Evolutionary conservation across 2,113 vertebrate species (phyloP).

Genomic region (Pelecanoides urinatrix): DNA sequence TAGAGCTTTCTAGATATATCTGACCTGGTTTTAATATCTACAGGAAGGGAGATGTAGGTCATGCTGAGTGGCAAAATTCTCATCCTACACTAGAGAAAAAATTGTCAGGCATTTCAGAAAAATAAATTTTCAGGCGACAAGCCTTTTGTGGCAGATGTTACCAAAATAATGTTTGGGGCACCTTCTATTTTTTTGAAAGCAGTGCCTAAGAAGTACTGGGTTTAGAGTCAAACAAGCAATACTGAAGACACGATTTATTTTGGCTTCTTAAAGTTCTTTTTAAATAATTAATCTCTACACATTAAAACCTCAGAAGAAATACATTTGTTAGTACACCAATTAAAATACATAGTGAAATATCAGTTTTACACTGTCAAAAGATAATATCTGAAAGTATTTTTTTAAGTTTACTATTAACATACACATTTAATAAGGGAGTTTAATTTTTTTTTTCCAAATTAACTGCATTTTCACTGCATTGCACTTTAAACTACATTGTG

Average conservation of each 20-base stretch:
- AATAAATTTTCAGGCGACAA: neutral
- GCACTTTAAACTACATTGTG: neutral
- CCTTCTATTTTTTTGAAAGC: neutral
- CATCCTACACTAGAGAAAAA: neutral
- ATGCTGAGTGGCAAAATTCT: neutral
- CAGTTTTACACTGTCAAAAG: neutral
- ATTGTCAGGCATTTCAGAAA: neutral
- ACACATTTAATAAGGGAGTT: neutral
- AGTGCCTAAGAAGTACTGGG: neutral
- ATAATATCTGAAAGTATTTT: neutral
- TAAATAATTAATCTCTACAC: neutral
- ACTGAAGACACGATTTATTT: neutral
- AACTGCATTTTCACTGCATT: neutral
- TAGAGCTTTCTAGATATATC: neutral
- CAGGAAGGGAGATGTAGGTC: neutral
- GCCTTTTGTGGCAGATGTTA: neutral
- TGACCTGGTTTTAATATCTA: neutral
- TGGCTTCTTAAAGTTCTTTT: neutral
- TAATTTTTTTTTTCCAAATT: neutral
- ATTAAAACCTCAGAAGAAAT: neutral
- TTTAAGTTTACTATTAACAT: neutral
- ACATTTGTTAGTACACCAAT: neutral
- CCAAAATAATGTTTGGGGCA: neutral
- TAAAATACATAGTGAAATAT: neutral
- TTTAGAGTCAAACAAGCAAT: neutral